Base-by-base conservation (phyloP, 2,888 invertebrate species). In the Andrena trimmerana region DNA sequence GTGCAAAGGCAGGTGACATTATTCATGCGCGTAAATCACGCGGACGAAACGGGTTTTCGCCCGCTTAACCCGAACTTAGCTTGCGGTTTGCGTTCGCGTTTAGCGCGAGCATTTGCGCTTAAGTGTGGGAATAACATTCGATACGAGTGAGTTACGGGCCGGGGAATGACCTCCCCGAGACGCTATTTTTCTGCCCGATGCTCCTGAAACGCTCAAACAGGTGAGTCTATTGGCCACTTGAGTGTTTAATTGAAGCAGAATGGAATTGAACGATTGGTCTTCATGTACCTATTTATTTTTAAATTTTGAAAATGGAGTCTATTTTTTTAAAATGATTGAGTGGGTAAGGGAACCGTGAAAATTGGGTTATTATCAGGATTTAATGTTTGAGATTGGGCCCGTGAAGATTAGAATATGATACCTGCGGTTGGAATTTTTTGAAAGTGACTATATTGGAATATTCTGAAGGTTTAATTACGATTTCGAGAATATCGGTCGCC, bases 1-100 rank as follows among this genome's bases (percentile, higher is more conserved):
- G 73, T 57, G 67, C 16, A 76, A 60, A 48, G 36, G 78, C 89
- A 87, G 90, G 85, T 89, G 90, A 86, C 81, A 88, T 87, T 83
- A 87, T 90, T 88, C 89, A 84, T 81, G 88, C 86, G 85, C 88
- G 87, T 88, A 86, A 90, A 90, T 90, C 89, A 87, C 85, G 86
- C 83, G 88, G 83, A 81, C 75, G 85, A 81, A 88, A 88, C 88
- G 78, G 81, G 88, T 89, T 86, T 76, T 68, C 67, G 81, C 42
- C 42, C 77, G 83, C 71, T 84, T 72, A 72, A 52, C 68, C 72
- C 63, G 54, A 75, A 80, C 66, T 80, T 83, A 54, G 76, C 72
- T 73, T 87, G 87, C 84, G 87, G 87, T 82, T 74, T 78, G 82
- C 78, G 83, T 83, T 59, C 83, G 59, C 83, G 77, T 73, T 83